A percentile compares a stretch with the other conserved stretches of the same genome.
Evolutionary conservation across 1,140 invertebrate species (phyloP).

Genomic region (Homarus americanus): DNA sequence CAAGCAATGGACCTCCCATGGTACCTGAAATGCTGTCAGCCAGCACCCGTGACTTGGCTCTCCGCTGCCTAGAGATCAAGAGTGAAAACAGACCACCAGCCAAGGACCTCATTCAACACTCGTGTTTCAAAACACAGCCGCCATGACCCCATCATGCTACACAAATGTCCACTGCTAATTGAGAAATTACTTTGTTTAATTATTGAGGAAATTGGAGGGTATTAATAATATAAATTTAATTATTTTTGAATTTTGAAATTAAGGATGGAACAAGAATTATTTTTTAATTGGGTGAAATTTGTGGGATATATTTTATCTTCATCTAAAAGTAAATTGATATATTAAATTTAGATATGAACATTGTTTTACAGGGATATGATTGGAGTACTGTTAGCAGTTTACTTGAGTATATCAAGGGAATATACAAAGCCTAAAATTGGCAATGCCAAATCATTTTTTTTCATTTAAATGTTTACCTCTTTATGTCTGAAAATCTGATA

Average conservation of each 20-base stretch:
- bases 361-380: background rate
- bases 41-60: conserved; percentile 77
- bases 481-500: conserved; percentile 55
- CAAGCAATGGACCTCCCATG: conserved; percentile 78
- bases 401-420: background rate
- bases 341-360: background rate
- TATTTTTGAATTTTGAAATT: background rate
- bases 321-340: background rate
- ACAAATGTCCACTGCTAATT: background rate
- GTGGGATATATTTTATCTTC: no score
- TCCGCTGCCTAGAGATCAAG: conserved; percentile 79
- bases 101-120: conserved; percentile 79
- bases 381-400: background rate
- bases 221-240: no score
- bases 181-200: background rate
- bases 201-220: background rate
- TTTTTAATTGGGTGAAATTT: background rate
- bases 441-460: conserved; percentile 18
- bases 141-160: conserved; percentile 41
- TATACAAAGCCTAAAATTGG: conserved; percentile 16
- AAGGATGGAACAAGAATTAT: background rate
- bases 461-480: conserved; percentile 42
- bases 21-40: conserved; percentile 78
- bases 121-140: conserved; percentile 76
- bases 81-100: conserved; percentile 78